Conservation (phyloP, 2,888 invertebrate species). For the Rhagophthalmus giganteus region DNA sequence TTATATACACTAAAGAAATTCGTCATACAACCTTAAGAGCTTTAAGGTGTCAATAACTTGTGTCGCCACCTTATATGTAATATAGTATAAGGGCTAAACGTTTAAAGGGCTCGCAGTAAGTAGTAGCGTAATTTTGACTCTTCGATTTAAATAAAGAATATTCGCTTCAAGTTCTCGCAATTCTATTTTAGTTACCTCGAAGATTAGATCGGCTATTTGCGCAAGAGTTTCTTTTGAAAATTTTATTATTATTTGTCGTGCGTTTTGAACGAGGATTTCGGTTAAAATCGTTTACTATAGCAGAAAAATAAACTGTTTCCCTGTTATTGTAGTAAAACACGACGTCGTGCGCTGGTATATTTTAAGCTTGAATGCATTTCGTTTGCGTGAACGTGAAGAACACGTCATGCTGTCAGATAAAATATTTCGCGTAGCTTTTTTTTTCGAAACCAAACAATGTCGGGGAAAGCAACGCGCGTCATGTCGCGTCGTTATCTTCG, state of each 20-base stretch:
- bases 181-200: constrained; percentile 6
- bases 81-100: too few relatives aligned
- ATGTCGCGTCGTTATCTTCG: constrained; percentile 7
- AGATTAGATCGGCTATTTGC: too few relatives aligned
- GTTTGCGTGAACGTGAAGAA: constrained; percentile 25
- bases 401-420: constrained; percentile 32
- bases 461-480: constrained; percentile 14
- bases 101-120: too few relatives aligned
- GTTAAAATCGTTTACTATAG: constrained; percentile 26
- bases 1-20: too few relatives aligned
- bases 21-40: too few relatives aligned
- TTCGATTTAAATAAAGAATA: too few relatives aligned
- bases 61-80: too few relatives aligned
- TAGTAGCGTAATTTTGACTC: too few relatives aligned
- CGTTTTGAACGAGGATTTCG: constrained; percentile 21
- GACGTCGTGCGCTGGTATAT: constrained; percentile 22
- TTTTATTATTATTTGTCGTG: constrained; percentile 30
- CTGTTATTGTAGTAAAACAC: constrained; percentile 31
- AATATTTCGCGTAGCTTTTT: constrained; percentile 26
- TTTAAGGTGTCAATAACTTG: too few relatives aligned
- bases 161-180: too few relatives aligned
- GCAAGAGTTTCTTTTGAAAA: constrained; percentile 15
- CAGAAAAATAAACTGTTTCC: constrained; percentile 29
- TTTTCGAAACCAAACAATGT: too few relatives aligned
- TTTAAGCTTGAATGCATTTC: constrained; percentile 29